A percentile compares a stretch with the other conserved stretches of the same genome.
Evolutionary conservation across 1,140 invertebrate genomes (phyloP).

Genomic region (Eriocheir sinensis): DNA sequence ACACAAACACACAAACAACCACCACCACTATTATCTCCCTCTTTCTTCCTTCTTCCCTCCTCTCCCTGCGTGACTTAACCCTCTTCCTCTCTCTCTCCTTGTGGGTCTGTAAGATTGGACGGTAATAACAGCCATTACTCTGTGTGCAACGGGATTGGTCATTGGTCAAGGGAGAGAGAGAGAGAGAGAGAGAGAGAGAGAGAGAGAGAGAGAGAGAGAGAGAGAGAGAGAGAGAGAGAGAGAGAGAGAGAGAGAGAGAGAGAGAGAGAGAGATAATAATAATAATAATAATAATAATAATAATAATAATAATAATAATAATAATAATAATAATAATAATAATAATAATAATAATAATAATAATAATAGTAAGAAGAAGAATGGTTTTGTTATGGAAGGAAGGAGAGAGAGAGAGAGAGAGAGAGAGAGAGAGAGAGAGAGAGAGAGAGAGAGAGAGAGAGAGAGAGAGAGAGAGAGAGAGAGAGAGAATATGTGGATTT

Average conservation of each 20-base stretch:
- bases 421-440: slow-evolving; percentile 22
- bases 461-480: background rate
- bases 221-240: slow-evolving; percentile 15
- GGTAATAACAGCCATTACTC: background rate
- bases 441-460: slow-evolving; percentile 20
- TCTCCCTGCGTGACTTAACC: background rate
- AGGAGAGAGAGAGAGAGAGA: slow-evolving; percentile 22
- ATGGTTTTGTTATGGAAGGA: too few species aligned
- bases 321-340: too few species aligned
- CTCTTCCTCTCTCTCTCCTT: background rate
- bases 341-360: too few species aligned
- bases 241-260: background rate
- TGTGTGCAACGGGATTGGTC: background rate
- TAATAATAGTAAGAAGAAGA: too few species aligned
- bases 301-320: too few species aligned
- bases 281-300: too few species aligned
- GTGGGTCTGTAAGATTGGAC: background rate
- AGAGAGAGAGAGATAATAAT: background rate
- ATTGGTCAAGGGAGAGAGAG: background rate
- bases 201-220: slow-evolving; percentile 22
- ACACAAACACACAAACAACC: background rate
- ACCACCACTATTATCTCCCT: background rate
- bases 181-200: slow-evolving; percentile 22
- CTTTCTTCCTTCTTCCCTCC: background rate
- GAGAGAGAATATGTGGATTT: background rate